phyloP scores from a whole-genome alignment of 1,140 invertebrate species.

The Penaeus chinensis region DNA sequence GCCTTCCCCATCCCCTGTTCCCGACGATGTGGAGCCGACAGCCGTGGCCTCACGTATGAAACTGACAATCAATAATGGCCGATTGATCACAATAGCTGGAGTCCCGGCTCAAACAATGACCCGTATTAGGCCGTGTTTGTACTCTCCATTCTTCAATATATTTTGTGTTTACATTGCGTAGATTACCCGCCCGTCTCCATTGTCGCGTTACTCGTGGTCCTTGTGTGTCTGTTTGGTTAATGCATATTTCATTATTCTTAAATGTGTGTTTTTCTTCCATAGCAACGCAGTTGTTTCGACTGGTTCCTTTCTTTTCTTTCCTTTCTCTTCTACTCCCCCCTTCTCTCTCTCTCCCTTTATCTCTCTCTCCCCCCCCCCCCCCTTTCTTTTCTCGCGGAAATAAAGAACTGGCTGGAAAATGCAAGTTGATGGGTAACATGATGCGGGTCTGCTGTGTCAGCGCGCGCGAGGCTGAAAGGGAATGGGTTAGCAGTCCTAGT shows the following conservation, averaged over 20 bases:
- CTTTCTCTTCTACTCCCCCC: no score
- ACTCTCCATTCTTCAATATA: constrained; percentile 54
- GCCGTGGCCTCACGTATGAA: constrained; percentile 12
- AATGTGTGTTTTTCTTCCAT: constrained; percentile 43
- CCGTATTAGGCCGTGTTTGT: constrained; percentile 53
- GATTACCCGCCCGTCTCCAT: constrained; percentile 48
- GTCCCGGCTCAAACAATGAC: constrained; percentile 46
- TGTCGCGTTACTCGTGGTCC: constrained; percentile 18
- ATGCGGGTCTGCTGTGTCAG: no score
- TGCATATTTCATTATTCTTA: constrained; percentile 53
- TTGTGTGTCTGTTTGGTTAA: constrained; percentile 41
- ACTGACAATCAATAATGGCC: constrained; percentile 51
- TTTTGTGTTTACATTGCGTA: constrained; percentile 54
- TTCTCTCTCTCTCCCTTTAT: no score
- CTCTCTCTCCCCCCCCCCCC: no score
- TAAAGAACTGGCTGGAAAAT: no score
- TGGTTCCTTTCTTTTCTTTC: no score
- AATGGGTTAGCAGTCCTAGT: no score
- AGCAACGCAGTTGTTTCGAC: neutral
- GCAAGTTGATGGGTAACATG: no score
- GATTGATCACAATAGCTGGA: constrained; percentile 54
- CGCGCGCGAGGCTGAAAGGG: no score
- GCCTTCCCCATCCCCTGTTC: neutral
- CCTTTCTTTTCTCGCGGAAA: no score
- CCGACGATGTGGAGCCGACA: neutral